A percentile compares a stretch with the other conserved stretches of the same genome.
These are phyloP conservation scores for Entelurus aequoreus DNA, from an alignment of 2,113 vertebrate species.

Conservation along the genomic window DNA sequence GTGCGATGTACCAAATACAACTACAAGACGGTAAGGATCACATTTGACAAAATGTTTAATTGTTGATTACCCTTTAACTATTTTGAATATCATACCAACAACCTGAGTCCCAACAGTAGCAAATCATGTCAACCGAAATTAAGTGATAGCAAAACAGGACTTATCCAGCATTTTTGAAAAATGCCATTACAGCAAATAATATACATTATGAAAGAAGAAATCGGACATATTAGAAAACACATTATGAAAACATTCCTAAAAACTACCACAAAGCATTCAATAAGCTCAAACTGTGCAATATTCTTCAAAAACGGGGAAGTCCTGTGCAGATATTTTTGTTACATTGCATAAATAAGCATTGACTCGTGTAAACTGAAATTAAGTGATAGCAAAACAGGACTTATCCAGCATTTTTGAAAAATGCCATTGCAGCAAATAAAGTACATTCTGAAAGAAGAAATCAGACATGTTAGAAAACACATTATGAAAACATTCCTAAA, in stretches of 20 bases:
- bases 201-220: background rate
- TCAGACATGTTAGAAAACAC: slow-evolving; percentile 18
- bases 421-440: slow-evolving; percentile 40
- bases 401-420: slow-evolving; percentile 24
- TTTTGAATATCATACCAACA: slow-evolving; percentile 4
- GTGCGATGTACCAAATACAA: background rate
- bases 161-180: slow-evolving; percentile 24
- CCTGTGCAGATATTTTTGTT: slow-evolving; percentile 17
- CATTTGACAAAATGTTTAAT: slow-evolving; percentile 33
- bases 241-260: slow-evolving; percentile 9
- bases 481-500: slow-evolving; percentile 9
- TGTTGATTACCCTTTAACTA: slow-evolving; percentile 6
- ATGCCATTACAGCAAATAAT: slow-evolving; percentile 40
- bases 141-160: slow-evolving; percentile 20
- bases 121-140: background rate
- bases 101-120: background rate
- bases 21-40: slow-evolving; percentile 1
- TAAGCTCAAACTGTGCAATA: slow-evolving; percentile 27
- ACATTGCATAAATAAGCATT: slow-evolving; percentile 19
- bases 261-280: slow-evolving; percentile 24
- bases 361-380: no score
- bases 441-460: background rate
- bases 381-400: slow-evolving; percentile 20
- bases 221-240: slow-evolving; percentile 18
- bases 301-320: slow-evolving; percentile 25